Evolutionary conservation across 2,888 invertebrate genomes (phyloP).

Genomic region (Holacanthella duospinosa): DNA sequence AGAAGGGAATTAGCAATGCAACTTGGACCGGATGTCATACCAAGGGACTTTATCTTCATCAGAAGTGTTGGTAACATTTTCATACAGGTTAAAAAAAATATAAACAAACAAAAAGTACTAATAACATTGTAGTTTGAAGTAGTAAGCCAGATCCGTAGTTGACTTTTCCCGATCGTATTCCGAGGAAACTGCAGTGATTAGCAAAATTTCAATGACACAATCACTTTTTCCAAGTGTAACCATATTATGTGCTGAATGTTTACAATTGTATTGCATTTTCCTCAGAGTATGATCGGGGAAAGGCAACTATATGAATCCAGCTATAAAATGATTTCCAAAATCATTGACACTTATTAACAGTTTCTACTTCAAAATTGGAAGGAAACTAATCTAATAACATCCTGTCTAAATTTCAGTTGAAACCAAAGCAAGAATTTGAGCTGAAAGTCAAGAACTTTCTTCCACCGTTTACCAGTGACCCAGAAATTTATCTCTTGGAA

Average conservation of each 20-base stretch:
- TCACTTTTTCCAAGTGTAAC: too few species aligned
- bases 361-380: too few species aligned
- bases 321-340: too few species aligned
- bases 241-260: too few species aligned
- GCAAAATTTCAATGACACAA: too few species aligned
- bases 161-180: too few species aligned
- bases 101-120: background rate
- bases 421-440: slow-evolving; percentile 44
- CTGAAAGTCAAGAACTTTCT: slow-evolving; percentile 46
- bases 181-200: too few species aligned
- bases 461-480: slow-evolving; percentile 43
- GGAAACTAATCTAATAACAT: too few species aligned
- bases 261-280: too few species aligned
- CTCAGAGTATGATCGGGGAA: too few species aligned
- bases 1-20: slow-evolving; percentile 43
- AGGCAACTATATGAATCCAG: too few species aligned
- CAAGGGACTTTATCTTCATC: slow-evolving; percentile 45
- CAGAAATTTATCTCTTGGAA: slow-evolving; percentile 41
- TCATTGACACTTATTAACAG: too few species aligned
- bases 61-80: slow-evolving; percentile 47
- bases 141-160: background rate
- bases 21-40: slow-evolving; percentile 43
- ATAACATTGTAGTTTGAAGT: background rate
- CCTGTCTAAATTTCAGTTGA: slow-evolving; percentile 43
- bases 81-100: slow-evolving; percentile 41